Evolutionary conservation across 1,140 invertebrate genomes (phyloP).

Genomic region (Stegodyphus dumicola): DNA sequence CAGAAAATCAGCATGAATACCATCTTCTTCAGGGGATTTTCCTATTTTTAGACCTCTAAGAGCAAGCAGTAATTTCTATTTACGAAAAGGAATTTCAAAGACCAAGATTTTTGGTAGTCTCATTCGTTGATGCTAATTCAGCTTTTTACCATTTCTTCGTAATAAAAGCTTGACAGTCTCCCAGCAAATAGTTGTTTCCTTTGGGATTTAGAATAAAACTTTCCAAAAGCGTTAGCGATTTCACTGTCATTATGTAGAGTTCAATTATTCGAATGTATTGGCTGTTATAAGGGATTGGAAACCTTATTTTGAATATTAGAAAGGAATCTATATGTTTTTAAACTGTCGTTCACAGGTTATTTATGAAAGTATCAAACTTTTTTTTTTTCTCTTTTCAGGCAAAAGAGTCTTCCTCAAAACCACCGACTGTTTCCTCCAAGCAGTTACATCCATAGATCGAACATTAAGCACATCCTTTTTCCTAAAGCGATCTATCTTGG

Average conservation of each 20-base stretch:
- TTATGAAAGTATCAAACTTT: too few relatives aligned
- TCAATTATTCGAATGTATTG: background rate
- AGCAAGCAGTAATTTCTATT: background rate
- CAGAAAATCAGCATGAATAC: conserved; percentile 1
- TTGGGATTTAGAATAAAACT: background rate
- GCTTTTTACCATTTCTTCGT: background rate
- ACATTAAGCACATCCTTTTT: too few relatives aligned
- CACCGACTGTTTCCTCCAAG: too few relatives aligned
- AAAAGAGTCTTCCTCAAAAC: too few relatives aligned
- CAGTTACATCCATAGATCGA: too few relatives aligned
- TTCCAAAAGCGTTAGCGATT: background rate
- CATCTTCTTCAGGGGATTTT: background rate
- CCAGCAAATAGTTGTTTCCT: background rate
- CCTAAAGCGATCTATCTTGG: too few relatives aligned
- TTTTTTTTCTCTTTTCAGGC: too few relatives aligned
- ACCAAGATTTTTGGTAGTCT: background rate
- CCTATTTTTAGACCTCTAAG: background rate
- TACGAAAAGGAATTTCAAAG: background rate
- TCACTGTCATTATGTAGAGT: background rate
- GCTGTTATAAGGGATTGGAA: background rate
- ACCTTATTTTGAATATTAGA: too few relatives aligned
- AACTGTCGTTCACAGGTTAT: too few relatives aligned
- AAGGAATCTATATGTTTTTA: too few relatives aligned
- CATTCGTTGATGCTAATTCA: background rate
- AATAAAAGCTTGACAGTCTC: background rate